A percentile compares a stretch with the other conserved stretches of the same genome.
Conservation (phyloP, 1,140 invertebrate species). For the Drosophila virilis region DNA sequence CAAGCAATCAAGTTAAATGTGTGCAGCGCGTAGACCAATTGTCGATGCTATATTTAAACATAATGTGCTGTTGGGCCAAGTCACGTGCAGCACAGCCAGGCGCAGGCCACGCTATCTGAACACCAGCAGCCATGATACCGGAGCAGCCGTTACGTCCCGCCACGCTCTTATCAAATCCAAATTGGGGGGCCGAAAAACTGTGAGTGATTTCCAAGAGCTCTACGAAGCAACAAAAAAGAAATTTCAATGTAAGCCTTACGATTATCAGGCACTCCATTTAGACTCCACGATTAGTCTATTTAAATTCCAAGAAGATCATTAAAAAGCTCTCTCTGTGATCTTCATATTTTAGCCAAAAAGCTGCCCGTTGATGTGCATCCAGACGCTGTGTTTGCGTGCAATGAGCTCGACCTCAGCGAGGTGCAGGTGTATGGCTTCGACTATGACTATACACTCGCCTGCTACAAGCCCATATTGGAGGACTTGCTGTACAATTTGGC, state of each 20-base stretch:
- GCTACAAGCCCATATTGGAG: slow-evolving; percentile 96
- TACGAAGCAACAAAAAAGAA: slow-evolving; percentile 84
- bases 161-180: slow-evolving; percentile 31
- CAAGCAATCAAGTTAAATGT: slow-evolving; percentile 63
- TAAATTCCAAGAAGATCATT: not conserved
- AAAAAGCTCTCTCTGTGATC: not conserved
- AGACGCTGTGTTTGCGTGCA: slow-evolving; percentile 97
- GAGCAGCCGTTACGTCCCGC: slow-evolving; percentile 57
- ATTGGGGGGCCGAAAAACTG: slow-evolving; percentile 50
- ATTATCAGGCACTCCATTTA: slow-evolving; percentile 20
- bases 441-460: slow-evolving; percentile 99
- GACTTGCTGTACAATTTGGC: slow-evolving; percentile 96
- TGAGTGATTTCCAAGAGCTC: slow-evolving; percentile 82
- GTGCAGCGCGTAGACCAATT: slow-evolving; percentile 60
- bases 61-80: slow-evolving; percentile 53
- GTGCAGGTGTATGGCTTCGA: slow-evolving; percentile 99
- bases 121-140: slow-evolving; percentile 18
- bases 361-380: slow-evolving; percentile 93
- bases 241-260: slow-evolving; percentile 85
- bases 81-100: slow-evolving; percentile 5
- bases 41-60: slow-evolving; percentile 53
- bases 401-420: slow-evolving; percentile 95
- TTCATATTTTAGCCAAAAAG: slow-evolving; percentile 90
- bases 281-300: not conserved
- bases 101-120: slow-evolving; percentile 37